phyloP scores from a whole-genome alignment of 2,797 vertebrate genomes.

The Numenius phaeopus region DNA sequence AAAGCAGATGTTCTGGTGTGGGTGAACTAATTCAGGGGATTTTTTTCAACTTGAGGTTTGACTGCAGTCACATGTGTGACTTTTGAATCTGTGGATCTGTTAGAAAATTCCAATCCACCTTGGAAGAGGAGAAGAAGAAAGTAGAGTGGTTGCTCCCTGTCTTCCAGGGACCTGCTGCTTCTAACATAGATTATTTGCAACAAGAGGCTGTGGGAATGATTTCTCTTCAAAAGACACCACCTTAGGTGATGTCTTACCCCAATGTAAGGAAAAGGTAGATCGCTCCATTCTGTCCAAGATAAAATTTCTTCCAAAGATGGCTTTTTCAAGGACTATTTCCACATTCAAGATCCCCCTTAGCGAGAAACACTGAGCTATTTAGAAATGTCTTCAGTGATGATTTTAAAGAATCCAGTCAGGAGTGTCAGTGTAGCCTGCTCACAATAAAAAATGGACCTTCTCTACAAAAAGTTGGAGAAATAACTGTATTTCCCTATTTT shows the following conservation, averaged over 20 bases:
- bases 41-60: neutral
- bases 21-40: neutral
- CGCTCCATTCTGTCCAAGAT: neutral
- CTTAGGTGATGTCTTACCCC: neutral
- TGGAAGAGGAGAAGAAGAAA: neutral
- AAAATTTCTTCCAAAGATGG: neutral
- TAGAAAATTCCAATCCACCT: neutral
- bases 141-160: neutral
- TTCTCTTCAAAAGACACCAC: neutral
- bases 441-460: neutral
- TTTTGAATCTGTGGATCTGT: neutral
- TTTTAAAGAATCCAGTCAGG: neutral
- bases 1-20: neutral
- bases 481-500: neutral
- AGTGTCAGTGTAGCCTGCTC: neutral
- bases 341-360: neutral
- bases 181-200: neutral
- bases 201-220: neutral
- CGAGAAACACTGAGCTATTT: neutral
- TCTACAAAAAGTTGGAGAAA: neutral
- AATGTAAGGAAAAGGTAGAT: neutral
- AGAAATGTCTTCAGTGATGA: neutral
- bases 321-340: neutral
- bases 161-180: neutral
- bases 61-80: rapidly evolving